phyloP scores from a whole-genome alignment of 2,888 invertebrate genomes.

The Brassicogethes aeneus region DNA sequence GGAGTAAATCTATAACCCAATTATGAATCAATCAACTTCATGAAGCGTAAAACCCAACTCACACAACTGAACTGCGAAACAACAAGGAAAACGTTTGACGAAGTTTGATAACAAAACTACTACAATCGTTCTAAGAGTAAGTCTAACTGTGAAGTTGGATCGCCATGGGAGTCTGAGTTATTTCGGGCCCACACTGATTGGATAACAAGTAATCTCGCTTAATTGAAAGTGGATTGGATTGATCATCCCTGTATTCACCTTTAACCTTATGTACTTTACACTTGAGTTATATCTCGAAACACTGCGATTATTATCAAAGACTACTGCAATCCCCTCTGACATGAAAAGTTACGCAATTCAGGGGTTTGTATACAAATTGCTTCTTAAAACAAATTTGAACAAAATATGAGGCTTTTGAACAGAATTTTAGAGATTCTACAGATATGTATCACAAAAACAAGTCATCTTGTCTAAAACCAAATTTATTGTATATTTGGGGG shows the following conservation, averaged over 20 bases:
- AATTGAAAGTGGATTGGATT: conserved; percentile 40
- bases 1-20: not conserved
- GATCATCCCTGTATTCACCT: conserved; percentile 32
- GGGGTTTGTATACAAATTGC: too few species aligned
- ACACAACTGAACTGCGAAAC: not conserved
- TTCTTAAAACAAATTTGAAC: too few species aligned
- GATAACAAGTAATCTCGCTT: conserved; percentile 40
- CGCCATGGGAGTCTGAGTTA: conserved; percentile 28
- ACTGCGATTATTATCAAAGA: too few species aligned
- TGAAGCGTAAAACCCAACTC: not conserved
- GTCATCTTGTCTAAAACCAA: too few species aligned
- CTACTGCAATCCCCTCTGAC: too few species aligned
- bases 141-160: conserved; percentile 23
- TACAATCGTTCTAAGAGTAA: not conserved
- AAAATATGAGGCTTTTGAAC: too few species aligned
- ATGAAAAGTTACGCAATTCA: too few species aligned
- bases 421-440: too few species aligned
- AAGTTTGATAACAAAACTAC: not conserved
- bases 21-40: not conserved
- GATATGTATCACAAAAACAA: too few species aligned
- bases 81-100: not conserved
- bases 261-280: conserved; percentile 23
- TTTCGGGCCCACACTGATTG: conserved; percentile 34
- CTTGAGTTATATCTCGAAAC: too few species aligned
- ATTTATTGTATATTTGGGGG: too few species aligned